phyloP scores from a whole-genome alignment of 2,797 vertebrate species.

The Scyliorhinus canicula region DNA sequence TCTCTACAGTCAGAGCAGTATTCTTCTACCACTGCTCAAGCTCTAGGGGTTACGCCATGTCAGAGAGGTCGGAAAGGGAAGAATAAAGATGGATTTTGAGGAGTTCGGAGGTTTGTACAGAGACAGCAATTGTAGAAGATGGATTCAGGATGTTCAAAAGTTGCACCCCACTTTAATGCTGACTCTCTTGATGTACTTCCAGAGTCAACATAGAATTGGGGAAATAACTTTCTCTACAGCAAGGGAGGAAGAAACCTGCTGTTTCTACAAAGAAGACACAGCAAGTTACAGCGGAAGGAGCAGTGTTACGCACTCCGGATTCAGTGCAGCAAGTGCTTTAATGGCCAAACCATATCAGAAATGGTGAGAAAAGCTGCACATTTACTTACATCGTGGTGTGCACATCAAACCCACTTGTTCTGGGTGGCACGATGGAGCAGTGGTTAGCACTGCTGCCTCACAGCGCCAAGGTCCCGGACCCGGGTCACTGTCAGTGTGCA shows the following conservation, averaged over 20 bases:
- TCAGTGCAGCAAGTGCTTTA: background rate
- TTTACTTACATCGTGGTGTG: background rate
- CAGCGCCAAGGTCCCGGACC: too few relatives aligned
- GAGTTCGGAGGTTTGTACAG: background rate
- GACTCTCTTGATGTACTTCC: background rate
- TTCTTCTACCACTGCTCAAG: background rate
- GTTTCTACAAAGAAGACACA: background rate
- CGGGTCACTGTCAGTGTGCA: too few relatives aligned
- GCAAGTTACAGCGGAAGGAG: background rate
- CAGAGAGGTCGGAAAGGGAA: background rate
- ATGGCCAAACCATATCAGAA: background rate
- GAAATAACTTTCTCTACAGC: background rate
- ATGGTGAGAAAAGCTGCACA: background rate
- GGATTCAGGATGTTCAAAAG: background rate
- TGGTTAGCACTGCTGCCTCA: too few relatives aligned
- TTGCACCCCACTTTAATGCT: background rate
- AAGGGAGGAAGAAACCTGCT: background rate
- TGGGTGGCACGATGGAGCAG: too few relatives aligned
- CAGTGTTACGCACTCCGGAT: background rate
- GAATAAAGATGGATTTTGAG: background rate
- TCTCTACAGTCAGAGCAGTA: background rate
- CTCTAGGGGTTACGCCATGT: too few relatives aligned
- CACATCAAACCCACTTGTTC: background rate
- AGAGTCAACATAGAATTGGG: too few relatives aligned
- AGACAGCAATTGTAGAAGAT: background rate